Base-by-base conservation (phyloP, 2,797 vertebrate species). In the Pempheris klunzingeri region DNA sequence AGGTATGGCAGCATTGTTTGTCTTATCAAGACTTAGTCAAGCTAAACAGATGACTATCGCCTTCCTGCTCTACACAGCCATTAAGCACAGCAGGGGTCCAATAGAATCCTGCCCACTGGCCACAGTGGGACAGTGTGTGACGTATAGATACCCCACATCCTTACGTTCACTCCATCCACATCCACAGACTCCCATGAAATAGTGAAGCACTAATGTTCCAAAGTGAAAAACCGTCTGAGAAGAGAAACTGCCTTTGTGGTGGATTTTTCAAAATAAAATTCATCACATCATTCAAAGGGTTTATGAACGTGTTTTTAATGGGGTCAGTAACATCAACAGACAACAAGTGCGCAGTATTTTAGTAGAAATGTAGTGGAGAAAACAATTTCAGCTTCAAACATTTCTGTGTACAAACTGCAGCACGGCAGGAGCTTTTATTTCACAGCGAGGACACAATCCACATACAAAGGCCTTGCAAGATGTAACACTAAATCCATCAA, bases 31-130 rank as follows among this genome's bases (percentile, higher is more conserved):
- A n/a, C 77, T 69, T 82, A 84, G 74, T 81, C 68, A 77, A 76
- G 70, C 58, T 41, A 43, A 79, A 82, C 77, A 74, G 86, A 89
- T 70, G 80, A 82, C 66, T 39, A 47, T 69, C 77, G 73, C 63
- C 83, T 80, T 76, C 69, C 75, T 76, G 80, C 58, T 78, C 71
- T 3, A 6, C 54, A 17, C 4, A 11, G 70, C 64, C 69, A 60
- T 71, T 49, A 75, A 46, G 8, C 76, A 24, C 62, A 59, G 28
- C 74, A 61, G 52, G 54, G 70, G 34, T 63, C 73, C 47, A 60
- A 73, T 43, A 44, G 36, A 46, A 24, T 10, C 50, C 64, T 62
- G 61, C 39, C 74, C 58, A 60, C 66, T 28, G 69, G 59, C 71
- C 57, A 63, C n/a, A 55, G 1, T 43, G 65, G 26, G 32, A 60